Evolutionary conservation across 2,113 vertebrate species (phyloP).

Genomic region (Catagonus wagneri): DNA sequence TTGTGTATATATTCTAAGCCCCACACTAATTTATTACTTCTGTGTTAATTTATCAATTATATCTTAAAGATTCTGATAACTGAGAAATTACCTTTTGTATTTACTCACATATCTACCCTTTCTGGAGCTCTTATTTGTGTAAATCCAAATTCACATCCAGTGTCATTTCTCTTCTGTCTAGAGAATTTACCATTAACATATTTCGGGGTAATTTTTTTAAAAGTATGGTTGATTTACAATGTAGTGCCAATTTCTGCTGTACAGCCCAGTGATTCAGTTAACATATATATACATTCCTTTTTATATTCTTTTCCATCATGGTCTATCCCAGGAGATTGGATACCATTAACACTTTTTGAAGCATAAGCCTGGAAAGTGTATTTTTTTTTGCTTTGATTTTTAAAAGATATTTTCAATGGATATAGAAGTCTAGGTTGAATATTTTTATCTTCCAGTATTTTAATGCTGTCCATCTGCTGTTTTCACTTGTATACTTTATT

Average conservation of each 20-base stretch:
- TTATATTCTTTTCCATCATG: too few species aligned
- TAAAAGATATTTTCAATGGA: too few species aligned
- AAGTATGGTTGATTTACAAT: too few species aligned
- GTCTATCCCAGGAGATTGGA: too few species aligned
- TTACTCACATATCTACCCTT: neutral
- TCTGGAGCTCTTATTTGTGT: neutral
- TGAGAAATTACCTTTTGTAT: neutral
- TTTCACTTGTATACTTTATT: neutral
- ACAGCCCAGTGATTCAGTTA: too few species aligned
- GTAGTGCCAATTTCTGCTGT: too few species aligned
- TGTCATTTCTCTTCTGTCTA: neutral
- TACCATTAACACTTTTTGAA: too few species aligned
- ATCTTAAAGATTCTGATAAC: neutral
- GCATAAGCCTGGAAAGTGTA: too few species aligned
- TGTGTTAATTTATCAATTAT: neutral
- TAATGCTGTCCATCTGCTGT: neutral
- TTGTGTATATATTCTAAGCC: neutral
- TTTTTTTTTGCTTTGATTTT: too few species aligned
- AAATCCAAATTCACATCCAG: neutral
- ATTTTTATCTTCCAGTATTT: too few species aligned
- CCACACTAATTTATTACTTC: neutral
- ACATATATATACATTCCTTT: too few species aligned
- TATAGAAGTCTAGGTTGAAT: too few species aligned
- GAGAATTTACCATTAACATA: neutral
- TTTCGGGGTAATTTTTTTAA: neutral